phyloP scores from a whole-genome alignment of 2,113 vertebrate genomes.

The Tragulus kanchil region DNA sequence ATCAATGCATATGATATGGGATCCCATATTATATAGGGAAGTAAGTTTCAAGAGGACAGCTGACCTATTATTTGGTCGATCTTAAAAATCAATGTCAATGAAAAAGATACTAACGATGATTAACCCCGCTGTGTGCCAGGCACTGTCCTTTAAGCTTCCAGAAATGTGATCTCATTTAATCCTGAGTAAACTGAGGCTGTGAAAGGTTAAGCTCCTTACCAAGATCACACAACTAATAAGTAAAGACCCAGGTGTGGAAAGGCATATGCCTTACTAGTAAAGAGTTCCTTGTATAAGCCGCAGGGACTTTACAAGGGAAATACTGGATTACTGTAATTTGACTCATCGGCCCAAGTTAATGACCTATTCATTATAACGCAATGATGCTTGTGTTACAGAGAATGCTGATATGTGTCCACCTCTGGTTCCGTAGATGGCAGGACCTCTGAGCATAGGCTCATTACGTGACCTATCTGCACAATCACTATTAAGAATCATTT shows the following conservation, averaged over 20 bases:
- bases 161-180: slow-evolving; percentile 36
- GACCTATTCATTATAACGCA: slow-evolving; percentile 65
- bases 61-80: not conserved
- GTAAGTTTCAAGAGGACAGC: not conserved
- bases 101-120: not conserved
- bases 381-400: slow-evolving; percentile 54
- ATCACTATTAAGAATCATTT: slow-evolving; percentile 16
- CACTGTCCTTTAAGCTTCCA: not conserved
- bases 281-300: slow-evolving; percentile 59
- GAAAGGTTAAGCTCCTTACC: slow-evolving; percentile 17
- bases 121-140: not conserved
- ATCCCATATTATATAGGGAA: not conserved
- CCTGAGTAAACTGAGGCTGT: not conserved
- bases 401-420: not conserved
- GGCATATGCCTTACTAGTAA: slow-evolving; percentile 1
- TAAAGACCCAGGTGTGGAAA: not conserved
- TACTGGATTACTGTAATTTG: slow-evolving; percentile 68
- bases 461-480: not conserved
- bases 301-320: slow-evolving; percentile 55
- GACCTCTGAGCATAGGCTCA: not conserved
- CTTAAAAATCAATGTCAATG: slow-evolving; percentile 11
- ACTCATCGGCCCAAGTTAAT: slow-evolving; percentile 71
- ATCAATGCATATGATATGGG: not conserved
- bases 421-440: not conserved
- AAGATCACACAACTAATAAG: not conserved